These are phyloP conservation scores for Cynoglossus semilaevis DNA, from an alignment of 2,113 vertebrate genomes.

Conservation along the genomic window DNA sequence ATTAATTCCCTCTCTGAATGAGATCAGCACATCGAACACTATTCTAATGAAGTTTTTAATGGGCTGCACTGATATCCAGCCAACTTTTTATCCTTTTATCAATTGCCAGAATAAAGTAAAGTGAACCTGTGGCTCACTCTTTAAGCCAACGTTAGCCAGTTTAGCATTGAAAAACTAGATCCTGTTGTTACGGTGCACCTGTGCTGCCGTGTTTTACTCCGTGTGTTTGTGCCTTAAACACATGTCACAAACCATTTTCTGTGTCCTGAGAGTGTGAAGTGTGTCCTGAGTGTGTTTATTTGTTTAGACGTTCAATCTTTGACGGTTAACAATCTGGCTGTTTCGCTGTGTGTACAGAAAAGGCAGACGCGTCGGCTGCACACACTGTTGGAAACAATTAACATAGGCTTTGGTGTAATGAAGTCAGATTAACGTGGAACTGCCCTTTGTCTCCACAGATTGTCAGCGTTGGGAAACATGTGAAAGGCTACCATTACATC, in stretches of 20 bases:
- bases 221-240: not conserved
- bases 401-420: slow-evolving; percentile 38
- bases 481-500: slow-evolving; percentile 99
- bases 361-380: slow-evolving; percentile 30
- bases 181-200: not conserved
- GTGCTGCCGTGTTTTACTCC: slow-evolving; percentile 3
- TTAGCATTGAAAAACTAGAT: too few species aligned
- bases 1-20: too few species aligned
- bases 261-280: slow-evolving; percentile 20
- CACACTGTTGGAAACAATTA: slow-evolving; percentile 44
- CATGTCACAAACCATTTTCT: slow-evolving; percentile 12
- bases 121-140: too few species aligned
- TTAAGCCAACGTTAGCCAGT: too few species aligned
- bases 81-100: too few species aligned
- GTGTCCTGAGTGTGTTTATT: slow-evolving; percentile 37
- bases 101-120: too few species aligned
- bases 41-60: too few species aligned
- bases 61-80: too few species aligned
- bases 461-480: slow-evolving; percentile 96
- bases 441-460: slow-evolving; percentile 77
- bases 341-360: slow-evolving; percentile 3
- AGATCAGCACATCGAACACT: too few species aligned
- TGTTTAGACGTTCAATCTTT: slow-evolving; percentile 41
- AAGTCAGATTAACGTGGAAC: slow-evolving; percentile 49
- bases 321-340: slow-evolving; percentile 11